Evolutionary conservation across 2,113 vertebrate genomes (phyloP), one percentile per base, ranked within the genome.

Genomic region (Romanogobio albipinnatus): DNA sequence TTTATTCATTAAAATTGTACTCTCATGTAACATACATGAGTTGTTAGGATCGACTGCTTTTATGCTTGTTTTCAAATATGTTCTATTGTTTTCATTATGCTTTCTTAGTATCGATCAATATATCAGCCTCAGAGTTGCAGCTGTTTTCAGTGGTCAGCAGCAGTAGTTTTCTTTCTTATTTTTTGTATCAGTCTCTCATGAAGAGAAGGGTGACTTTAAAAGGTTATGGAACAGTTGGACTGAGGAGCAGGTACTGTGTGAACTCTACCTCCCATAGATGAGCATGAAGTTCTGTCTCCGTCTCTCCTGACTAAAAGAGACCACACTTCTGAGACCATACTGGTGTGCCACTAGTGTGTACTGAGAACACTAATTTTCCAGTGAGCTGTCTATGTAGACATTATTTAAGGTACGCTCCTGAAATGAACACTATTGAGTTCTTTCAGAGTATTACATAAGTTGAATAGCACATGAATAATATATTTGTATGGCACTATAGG

Each of bases 201-300:
- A 73, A 11, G 36, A 81, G 51, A 83, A 70, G 66, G 70, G 43
- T 75, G 62, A 86, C 82, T 70, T 68, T 71, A 73, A 76, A 43
- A 81, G 80, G 79, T 86, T 58, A n/a, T 71, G 66, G 74, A 86
- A 76, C 61, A 83, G 85, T 68, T 83, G 66, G 45, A 84, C 33
- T 56, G 33, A 11, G 3, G 79, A 85, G 68, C 47, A 83, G 85
- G 45, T 83, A 53, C 76, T 76, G 47, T 73, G 43, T 76, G 81
- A 80, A 68, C 76, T 84, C 76, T 78, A 19, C 51, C 36, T 87
- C 5, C 26, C 24, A 79, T 4, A 43, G 61, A 45, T 64, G 10
- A 49, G 53, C 33, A 66, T 1, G 5, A 2, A 47, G 61, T 0
- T 43, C 19, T 78, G 51, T 56, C 29, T 77, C 8, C 10, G 22